Base-by-base conservation (phyloP, 2,797 vertebrate species). In the Amazonetta brasiliensis region DNA sequence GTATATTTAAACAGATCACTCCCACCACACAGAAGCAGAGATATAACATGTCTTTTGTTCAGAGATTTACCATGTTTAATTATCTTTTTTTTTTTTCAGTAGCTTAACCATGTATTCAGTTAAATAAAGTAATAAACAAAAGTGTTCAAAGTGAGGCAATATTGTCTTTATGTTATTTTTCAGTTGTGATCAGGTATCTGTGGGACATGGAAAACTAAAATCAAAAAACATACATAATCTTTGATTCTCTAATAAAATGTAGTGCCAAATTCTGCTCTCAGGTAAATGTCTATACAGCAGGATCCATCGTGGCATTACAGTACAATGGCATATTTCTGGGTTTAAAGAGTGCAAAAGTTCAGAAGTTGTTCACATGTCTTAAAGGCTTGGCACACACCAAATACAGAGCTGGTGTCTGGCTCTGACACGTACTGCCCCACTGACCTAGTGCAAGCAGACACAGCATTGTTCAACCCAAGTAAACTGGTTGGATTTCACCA, bases 31-130 rank as follows among this genome's bases (percentile, higher is more conserved):
- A 96, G 94, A 97, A 97, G 90, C 90, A 97, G 94, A 94, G 94
- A 95, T 96, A 94, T 97, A 94, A 94, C 89, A 94, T 97, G 95
- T n/a, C 77, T 79, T 96, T 97, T 90, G 83, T 96, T 97, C 89
- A 96, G 95, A 98, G 94, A 97, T 97, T 97, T 97, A 97, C 95
- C 97, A 93, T 96, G 94, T 97, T 98, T 96, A 97, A 97, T 98
- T 95, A 96, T 93, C 97, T 97, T 97, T 97, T 97, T 96, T 95
- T 97, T 97, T 97, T 97, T 96, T 96, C 93, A 95, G 95, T 97
- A 97, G 91, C 88, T 97, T 97, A 97, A 93, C 90, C 96, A 97
- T 94, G 96, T 97, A 97, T 84, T 98, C 94, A 96, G 78, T 95
- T 95, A 97, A 97, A 97, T 96, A 97, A 96, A 97, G 83, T 96